phyloP scores from a whole-genome alignment of 2,113 vertebrate genomes.

The Neolamprologus cancellatus region DNA sequence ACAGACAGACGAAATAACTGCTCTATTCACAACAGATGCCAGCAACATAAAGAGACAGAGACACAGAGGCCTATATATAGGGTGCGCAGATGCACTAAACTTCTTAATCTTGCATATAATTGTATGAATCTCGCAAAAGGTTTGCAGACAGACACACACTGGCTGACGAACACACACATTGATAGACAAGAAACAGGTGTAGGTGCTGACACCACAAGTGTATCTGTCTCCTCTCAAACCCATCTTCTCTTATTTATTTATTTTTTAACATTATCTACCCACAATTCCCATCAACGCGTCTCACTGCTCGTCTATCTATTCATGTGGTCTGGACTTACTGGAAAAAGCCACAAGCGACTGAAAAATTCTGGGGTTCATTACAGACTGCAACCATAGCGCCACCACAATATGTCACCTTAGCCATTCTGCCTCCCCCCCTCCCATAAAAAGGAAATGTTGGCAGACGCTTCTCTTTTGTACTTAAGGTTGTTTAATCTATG shows the following conservation, averaged over 20 bases:
- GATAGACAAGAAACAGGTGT: not conserved
- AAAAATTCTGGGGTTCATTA: conserved; percentile 43
- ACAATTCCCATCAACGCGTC: not conserved
- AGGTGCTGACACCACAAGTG: not conserved
- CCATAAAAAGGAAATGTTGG: not conserved
- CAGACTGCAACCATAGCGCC: not conserved
- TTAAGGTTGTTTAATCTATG: not conserved
- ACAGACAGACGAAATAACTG: not conserved
- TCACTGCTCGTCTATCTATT: not conserved
- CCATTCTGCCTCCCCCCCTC: not conserved
- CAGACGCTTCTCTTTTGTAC: not conserved
- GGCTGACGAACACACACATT: not conserved
- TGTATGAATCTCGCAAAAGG: not conserved
- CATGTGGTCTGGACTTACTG: conserved; percentile 48
- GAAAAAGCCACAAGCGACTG: conserved; percentile 37
- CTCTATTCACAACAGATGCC: not conserved
- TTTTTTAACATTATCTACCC: not conserved
- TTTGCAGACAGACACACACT: not conserved
- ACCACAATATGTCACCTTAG: conserved; percentile 41
- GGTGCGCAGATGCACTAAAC: not conserved
- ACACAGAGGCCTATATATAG: not conserved
- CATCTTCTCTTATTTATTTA: not conserved
- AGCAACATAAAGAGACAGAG: not conserved
- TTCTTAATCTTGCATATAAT: not conserved
- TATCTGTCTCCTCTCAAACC: not conserved